Conservation (phyloP, 2,888 invertebrate species). For the Trachelus tabidus region DNA sequence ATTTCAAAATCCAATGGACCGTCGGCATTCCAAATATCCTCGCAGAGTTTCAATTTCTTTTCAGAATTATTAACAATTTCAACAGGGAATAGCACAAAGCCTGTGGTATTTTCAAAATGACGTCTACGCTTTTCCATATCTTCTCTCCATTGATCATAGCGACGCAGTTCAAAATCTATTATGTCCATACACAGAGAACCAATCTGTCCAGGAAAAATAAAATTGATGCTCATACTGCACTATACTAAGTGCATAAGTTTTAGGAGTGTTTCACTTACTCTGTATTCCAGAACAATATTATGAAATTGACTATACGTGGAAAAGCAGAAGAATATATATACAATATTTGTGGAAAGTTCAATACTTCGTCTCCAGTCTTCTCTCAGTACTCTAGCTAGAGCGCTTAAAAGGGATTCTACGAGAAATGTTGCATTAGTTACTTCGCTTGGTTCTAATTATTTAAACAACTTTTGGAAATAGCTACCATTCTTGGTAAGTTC, state of each 20-base stretch:
- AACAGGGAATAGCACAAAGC: conserved; percentile 53
- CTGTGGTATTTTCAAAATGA: conserved; percentile 64
- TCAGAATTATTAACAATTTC: conserved; percentile 51
- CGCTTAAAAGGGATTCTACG: conserved; percentile 93
- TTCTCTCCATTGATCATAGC: conserved; percentile 93
- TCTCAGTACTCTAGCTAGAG: conserved; percentile 91
- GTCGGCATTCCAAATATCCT: conserved; percentile 60
- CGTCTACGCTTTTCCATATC: conserved; percentile 72
- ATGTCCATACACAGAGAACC: conserved; percentile 97
- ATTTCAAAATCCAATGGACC: conserved; percentile 57
- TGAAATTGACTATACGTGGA: conserved; percentile 97
- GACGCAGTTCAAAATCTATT: conserved; percentile 92
- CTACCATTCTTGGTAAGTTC: conserved; percentile 93
- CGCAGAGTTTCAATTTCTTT: conserved; percentile 53
- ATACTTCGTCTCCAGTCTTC: conserved; percentile 98
- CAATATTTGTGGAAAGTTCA: conserved; percentile 95
- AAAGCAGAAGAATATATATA: conserved; percentile 97
- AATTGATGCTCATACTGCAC: neutral
- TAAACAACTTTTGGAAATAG: conserved; percentile 12
- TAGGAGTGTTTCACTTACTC: conserved; percentile 69
- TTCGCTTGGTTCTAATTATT: neutral
- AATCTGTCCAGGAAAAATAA: conserved; percentile 70
- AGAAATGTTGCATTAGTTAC: conserved; percentile 26
- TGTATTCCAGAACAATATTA: conserved; percentile 92
- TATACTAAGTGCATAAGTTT: neutral